A percentile compares a stretch with the other conserved stretches of the same genome.
phyloP scores from a whole-genome alignment of 2,888 invertebrate genomes.

The Criorhina ranunculi region DNA sequence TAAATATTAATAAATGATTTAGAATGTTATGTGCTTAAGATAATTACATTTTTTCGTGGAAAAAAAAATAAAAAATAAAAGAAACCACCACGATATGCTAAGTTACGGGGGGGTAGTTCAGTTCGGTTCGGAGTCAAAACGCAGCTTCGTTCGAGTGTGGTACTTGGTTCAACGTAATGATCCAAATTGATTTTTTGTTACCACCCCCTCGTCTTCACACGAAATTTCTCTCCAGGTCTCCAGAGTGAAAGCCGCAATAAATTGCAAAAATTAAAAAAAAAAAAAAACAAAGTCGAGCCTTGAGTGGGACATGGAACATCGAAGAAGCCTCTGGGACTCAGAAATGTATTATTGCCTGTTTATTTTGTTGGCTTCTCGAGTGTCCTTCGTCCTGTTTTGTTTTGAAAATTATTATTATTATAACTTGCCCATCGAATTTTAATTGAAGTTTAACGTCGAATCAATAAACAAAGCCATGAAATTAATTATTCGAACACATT shows the following conservation, averaged over 20 bases:
- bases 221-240: constrained; percentile 45
- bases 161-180: constrained; percentile 53
- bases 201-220: not conserved
- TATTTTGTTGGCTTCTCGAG: not conserved
- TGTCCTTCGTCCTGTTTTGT: constrained; percentile 10
- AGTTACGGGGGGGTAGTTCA: constrained; percentile 30
- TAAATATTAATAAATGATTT: constrained; percentile 67
- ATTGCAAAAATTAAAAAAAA: constrained; percentile 33
- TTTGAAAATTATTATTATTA: constrained; percentile 58
- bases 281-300: not conserved
- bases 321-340: constrained; percentile 11
- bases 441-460: constrained; percentile 70
- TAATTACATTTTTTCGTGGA: constrained; percentile 56
- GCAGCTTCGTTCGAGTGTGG: not conserved
- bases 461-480: constrained; percentile 74
- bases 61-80: constrained; percentile 10
- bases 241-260: constrained; percentile 37
- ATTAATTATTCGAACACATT: constrained; percentile 72
- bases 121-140: constrained; percentile 21
- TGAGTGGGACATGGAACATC: not conserved
- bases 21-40: constrained; percentile 67
- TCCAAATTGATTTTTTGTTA: constrained; percentile 61
- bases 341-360: constrained; percentile 42
- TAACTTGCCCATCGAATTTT: constrained; percentile 60
- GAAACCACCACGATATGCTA: constrained; percentile 5